These are phyloP conservation scores for Limosa lapponica DNA, from an alignment of 2,797 vertebrate species.

Conservation along the genomic window DNA sequence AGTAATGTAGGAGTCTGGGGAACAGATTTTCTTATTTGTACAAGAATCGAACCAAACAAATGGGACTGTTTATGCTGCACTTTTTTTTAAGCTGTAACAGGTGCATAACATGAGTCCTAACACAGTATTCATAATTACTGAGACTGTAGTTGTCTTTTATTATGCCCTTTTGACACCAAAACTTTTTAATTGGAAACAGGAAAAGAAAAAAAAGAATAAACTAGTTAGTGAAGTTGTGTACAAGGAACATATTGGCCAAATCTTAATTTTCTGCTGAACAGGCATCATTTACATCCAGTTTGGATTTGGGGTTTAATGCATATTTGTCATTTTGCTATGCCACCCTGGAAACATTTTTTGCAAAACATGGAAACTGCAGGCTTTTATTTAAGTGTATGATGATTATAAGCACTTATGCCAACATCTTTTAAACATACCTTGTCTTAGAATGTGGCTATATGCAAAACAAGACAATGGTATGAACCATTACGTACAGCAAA, in stretches of 20 bases:
- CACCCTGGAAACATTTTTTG: not conserved
- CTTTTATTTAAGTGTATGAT: not conserved
- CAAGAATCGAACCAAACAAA: not conserved
- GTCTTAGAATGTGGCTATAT: not conserved
- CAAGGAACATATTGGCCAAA: not conserved
- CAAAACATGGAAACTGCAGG: not conserved
- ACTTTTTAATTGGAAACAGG: conserved; percentile 11
- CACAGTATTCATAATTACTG: not conserved
- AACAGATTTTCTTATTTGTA: not conserved
- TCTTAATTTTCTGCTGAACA: not conserved
- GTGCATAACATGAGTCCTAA: not conserved
- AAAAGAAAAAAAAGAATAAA: not conserved
- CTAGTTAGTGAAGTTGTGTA: not conserved
- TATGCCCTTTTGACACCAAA: not conserved
- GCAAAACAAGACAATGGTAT: not conserved
- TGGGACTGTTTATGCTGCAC: not conserved
- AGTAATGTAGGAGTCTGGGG: not conserved
- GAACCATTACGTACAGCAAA: not conserved
- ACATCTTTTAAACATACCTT: not conserved
- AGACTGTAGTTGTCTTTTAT: not conserved
- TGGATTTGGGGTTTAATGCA: not conserved
- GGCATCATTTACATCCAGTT: not conserved
- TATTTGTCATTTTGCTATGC: not conserved
- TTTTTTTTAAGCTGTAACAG: not conserved
- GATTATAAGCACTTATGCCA: not conserved